Evolutionary conservation across 2,797 vertebrate genomes (phyloP), one percentile per base, ranked within the genome.

Genomic region (Acipenser transmontanus): DNA sequence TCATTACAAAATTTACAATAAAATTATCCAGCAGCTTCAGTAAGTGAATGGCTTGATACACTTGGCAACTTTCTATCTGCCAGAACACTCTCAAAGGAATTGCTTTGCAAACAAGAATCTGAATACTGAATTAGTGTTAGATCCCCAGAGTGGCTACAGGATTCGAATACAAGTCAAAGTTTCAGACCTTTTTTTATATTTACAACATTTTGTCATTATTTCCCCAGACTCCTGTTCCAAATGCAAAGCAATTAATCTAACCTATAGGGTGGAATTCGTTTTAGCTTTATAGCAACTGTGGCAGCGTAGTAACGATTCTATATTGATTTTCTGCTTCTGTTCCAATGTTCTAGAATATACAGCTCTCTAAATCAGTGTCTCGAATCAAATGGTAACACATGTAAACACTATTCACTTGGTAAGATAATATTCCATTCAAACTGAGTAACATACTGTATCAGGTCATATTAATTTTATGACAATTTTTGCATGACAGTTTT

Each of bases 171-270:
- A 71, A 72, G 77, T 71, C 77, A 74, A 83, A 82, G 76, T 69
- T 80, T 76, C 69, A 74, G 71, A 70, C 64, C 63, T 49, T 79
- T 80, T 74, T 65, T 65, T 67, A 73, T 79, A 79, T 78, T 59
- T 68, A 72, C 72, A 84, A 72, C 81, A 87, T 85, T 48, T 89
- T 89, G 86, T 82, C 83, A 85, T 87, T 85, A 84, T 86, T 88
- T 89, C 83, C 87, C 70, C 72, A 80, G 81, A 79, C 78, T 86
- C 77, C 74, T 66, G 78, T 82, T 85, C 71, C 69, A 74, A 85
- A 89, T 89, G 85, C 82, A 85, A 84, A 87, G 87, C 77, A 87
- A 91, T 90, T 88, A 87, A 87, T 88, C 82, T 87, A 78, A 82
- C 85, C 78, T 85, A 88, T 86, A 83, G 85, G 61, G 81, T 82